These are phyloP conservation scores for Brachionus paranguensis DNA, from an alignment of 1,140 invertebrate genomes.

Conservation along the genomic window DNA sequence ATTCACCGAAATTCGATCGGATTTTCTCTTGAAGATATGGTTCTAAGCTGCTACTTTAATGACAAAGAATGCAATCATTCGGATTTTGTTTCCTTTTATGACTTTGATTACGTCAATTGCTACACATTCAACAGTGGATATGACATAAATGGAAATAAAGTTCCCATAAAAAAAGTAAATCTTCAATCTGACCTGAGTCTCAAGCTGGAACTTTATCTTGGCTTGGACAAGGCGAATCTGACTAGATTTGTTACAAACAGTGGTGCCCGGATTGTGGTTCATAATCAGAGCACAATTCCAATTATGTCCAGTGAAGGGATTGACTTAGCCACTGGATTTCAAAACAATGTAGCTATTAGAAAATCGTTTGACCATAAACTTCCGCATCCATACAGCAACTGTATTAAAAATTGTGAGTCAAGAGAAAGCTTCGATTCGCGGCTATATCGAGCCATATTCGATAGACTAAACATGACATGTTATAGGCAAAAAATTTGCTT, in stretches of 20 bases:
- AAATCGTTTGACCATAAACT: not conserved
- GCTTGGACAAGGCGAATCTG: not conserved
- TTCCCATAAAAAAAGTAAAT: not conserved
- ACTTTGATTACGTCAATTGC: constrained; percentile 41
- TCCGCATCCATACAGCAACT: not conserved
- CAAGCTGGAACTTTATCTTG: constrained; percentile 18
- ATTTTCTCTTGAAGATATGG: constrained; percentile 17
- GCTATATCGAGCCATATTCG: not conserved
- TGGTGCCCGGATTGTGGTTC: constrained; percentile 7
- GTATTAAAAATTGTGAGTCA: not conserved
- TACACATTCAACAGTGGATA: constrained; percentile 41
- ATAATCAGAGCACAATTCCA: constrained; percentile 21
- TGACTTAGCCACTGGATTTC: not conserved
- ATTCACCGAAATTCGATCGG: not conserved
- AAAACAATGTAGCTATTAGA: not conserved
- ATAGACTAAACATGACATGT: not conserved
- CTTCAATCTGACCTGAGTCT: not conserved
- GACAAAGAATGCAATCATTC: constrained; percentile 35
- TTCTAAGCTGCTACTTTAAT: constrained; percentile 40
- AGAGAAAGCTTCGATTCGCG: not conserved
- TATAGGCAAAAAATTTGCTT: constrained; percentile 32
- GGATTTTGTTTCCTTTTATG: constrained; percentile 30
- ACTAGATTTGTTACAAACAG: not conserved
- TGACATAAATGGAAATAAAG: not conserved
- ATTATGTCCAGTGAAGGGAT: constrained; percentile 19